Evolutionary conservation across 1,140 invertebrate species (phyloP).

Genomic region (Cherax destructor): DNA sequence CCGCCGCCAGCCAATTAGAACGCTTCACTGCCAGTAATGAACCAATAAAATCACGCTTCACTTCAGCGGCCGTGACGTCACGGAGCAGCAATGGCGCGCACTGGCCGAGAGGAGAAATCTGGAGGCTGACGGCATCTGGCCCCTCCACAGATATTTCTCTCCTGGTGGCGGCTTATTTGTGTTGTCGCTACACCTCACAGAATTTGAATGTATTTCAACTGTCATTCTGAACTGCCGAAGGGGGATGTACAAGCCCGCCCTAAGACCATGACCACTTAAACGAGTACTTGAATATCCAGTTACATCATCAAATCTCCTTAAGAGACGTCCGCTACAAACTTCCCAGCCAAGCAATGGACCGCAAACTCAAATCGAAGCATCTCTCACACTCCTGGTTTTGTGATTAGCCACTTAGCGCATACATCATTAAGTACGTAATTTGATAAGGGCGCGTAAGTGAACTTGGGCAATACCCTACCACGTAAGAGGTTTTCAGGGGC

Average conservation of each 20-base stretch:
- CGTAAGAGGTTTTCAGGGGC: slow-evolving; percentile 3
- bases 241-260: neutral
- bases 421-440: slow-evolving; percentile 55
- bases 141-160: slow-evolving; percentile 28
- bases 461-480: no score
- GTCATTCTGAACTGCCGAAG: slow-evolving; percentile 34
- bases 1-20: slow-evolving; percentile 72
- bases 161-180: slow-evolving; percentile 63
- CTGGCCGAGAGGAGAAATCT: slow-evolving; percentile 40
- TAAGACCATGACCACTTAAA: slow-evolving; percentile 13
- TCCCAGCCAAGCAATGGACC: neutral
- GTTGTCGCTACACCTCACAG: slow-evolving; percentile 52
- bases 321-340: neutral
- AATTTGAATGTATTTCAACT: slow-evolving; percentile 62
- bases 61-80: slow-evolving; percentile 57
- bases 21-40: slow-evolving; percentile 66
- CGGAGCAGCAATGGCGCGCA: slow-evolving; percentile 70
- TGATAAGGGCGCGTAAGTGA: slow-evolving; percentile 8
- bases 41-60: slow-evolving; percentile 70
- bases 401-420: slow-evolving; percentile 30
- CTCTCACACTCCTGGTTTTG: neutral
- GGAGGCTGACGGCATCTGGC: slow-evolving; percentile 25
- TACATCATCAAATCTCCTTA: neutral
- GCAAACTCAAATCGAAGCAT: neutral
- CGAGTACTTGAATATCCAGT: neutral